Conservation (phyloP, 2,888 invertebrate species). For the Odiellus spinosus region DNA sequence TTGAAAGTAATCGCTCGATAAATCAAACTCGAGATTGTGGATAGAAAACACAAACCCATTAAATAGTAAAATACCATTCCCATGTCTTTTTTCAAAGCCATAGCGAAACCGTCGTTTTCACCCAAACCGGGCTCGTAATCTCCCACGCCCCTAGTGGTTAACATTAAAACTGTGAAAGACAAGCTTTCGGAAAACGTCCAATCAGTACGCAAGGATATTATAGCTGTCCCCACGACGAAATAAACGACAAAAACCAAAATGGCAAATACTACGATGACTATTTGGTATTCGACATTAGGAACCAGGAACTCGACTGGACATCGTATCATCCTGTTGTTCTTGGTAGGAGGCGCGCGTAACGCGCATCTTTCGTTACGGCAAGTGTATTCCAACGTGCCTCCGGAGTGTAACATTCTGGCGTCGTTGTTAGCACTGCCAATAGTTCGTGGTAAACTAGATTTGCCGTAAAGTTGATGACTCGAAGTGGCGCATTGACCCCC, state of each 20-base stretch:
- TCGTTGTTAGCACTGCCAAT: background rate
- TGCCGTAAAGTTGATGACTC: background rate
- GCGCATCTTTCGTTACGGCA: too few species aligned
- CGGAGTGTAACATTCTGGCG: background rate
- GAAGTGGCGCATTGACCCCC: background rate
- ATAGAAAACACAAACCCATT: conserved; percentile 9
- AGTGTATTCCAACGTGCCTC: too few species aligned
- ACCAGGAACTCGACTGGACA: background rate
- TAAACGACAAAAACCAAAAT: conserved; percentile 8
- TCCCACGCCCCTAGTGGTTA: conserved; percentile 8
- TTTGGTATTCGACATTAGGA: conserved; percentile 2
- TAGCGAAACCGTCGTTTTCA: background rate
- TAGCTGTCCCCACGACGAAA: conserved; percentile 5
- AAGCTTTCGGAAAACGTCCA: conserved; percentile 5
- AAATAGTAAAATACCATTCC: conserved; percentile 1
- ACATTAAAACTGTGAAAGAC: conserved; percentile 12
- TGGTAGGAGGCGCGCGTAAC: background rate
- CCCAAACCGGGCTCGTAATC: conserved; percentile 3
- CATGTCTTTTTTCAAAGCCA: conserved; percentile 2
- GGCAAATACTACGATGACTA: conserved; percentile 7
- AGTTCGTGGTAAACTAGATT: background rate
- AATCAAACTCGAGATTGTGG: conserved; percentile 7
- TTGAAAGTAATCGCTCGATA: background rate
- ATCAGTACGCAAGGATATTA: background rate
- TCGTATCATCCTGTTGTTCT: background rate